Evolutionary conservation across 1,140 invertebrate species (phyloP).

Genomic region (Drosophila dunni): DNA sequence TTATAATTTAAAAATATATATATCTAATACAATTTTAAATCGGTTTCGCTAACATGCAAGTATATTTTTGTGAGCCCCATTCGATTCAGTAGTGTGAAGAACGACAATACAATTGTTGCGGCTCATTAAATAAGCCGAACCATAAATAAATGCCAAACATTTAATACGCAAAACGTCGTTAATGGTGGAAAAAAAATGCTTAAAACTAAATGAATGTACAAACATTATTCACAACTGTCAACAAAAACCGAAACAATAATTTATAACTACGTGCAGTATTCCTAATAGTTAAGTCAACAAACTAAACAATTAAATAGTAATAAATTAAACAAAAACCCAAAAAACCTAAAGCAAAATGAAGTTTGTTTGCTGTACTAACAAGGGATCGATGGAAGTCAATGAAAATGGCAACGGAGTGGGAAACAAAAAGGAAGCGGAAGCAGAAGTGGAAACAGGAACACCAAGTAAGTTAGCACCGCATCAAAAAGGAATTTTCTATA

Average conservation of each 20-base stretch:
- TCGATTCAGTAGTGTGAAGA: slow-evolving; percentile 23
- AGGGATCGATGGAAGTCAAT: slow-evolving; percentile 32
- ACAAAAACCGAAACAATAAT: slow-evolving; percentile 31
- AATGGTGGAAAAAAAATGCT: slow-evolving; percentile 16
- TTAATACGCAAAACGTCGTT: slow-evolving; percentile 13
- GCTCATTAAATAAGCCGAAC: slow-evolving; percentile 53
- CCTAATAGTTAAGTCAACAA: slow-evolving; percentile 5
- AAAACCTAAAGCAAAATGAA: slow-evolving; percentile 25
- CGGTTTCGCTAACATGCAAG: slow-evolving; percentile 57
- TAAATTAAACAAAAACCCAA: background rate
- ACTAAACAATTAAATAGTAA: slow-evolving; percentile 1
- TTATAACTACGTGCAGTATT: slow-evolving; percentile 2
- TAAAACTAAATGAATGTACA: slow-evolving; percentile 8
- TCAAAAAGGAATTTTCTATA: background rate
- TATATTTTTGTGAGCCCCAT: slow-evolving; percentile 38
- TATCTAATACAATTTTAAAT: background rate
- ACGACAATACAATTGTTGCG: slow-evolving; percentile 43
- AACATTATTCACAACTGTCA: slow-evolving; percentile 10
- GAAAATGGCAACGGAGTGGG: background rate
- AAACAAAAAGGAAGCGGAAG: slow-evolving; percentile 43
- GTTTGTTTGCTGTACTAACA: slow-evolving; percentile 38
- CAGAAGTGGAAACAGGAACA: background rate
- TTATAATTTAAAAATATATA: background rate
- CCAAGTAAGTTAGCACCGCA: slow-evolving; percentile 29
- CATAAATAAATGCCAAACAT: slow-evolving; percentile 22